Conservation (phyloP, 1,140 invertebrate species). For the Limonius californicus region DNA sequence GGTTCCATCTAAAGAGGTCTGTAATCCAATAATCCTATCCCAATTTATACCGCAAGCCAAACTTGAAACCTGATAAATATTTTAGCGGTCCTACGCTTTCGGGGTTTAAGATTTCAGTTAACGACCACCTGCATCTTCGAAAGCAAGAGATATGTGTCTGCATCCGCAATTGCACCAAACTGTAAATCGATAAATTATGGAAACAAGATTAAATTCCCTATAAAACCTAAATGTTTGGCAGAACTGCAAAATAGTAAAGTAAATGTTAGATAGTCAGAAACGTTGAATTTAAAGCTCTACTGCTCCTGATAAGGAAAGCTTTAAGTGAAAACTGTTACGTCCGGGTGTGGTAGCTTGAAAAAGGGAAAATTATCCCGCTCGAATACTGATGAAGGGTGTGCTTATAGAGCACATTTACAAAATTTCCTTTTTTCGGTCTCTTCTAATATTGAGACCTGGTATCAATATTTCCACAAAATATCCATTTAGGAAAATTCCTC, state of each 20-base stretch:
- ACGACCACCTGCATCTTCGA: slow-evolving; percentile 25
- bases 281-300: not conserved
- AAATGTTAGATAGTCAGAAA: too few species aligned
- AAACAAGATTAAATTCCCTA: not conserved
- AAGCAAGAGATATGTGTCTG: slow-evolving; percentile 26
- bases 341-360: too few species aligned
- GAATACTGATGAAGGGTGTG: too few species aligned
- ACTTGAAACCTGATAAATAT: slow-evolving; percentile 27
- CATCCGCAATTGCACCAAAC: slow-evolving; percentile 22
- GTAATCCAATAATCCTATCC: slow-evolving; percentile 27
- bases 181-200: slow-evolving; percentile 18
- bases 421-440: too few species aligned
- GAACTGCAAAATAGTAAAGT: not conserved
- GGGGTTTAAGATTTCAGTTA: slow-evolving; percentile 22
- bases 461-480: too few species aligned
- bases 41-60: slow-evolving; percentile 23
- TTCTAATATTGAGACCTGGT: too few species aligned
- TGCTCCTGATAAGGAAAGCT: not conserved
- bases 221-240: not conserved
- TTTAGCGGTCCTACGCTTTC: slow-evolving; percentile 20
- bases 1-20: slow-evolving; percentile 19
- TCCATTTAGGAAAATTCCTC: too few species aligned
- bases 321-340: not conserved
- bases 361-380: too few species aligned
- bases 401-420: too few species aligned